These are phyloP conservation scores for Homarus americanus DNA, from an alignment of 1,140 invertebrate species.

Conservation along the genomic window DNA sequence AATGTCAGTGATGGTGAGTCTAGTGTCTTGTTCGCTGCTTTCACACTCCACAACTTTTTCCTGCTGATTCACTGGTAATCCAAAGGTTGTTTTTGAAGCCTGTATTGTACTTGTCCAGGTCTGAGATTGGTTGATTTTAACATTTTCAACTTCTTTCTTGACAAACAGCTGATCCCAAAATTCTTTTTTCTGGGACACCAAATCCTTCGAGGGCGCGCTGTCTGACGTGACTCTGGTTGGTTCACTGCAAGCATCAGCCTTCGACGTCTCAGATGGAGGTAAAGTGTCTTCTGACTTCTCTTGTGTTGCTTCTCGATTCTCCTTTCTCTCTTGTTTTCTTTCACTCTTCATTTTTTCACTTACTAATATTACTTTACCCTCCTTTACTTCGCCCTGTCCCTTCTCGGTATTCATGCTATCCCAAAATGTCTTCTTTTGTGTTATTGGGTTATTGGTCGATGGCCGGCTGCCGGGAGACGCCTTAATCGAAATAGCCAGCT, in stretches of 20 bases:
- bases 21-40: neutral
- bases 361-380: neutral
- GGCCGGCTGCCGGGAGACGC: neutral
- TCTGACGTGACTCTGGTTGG: neutral
- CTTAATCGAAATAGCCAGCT: neutral
- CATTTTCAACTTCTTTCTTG: neutral
- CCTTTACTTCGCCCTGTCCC: neutral
- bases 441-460: neutral
- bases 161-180: constrained; percentile 27
- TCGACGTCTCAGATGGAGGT: neutral
- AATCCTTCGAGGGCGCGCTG: neutral
- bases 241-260: neutral
- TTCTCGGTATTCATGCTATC: constrained; percentile 20
- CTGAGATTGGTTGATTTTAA: neutral
- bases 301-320: neutral
- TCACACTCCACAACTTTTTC: neutral
- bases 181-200: constrained; percentile 16
- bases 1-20: neutral
- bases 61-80: neutral
- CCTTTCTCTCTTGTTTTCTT: neutral
- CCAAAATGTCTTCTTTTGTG: constrained; percentile 44
- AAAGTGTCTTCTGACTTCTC: neutral
- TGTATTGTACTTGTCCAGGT: neutral
- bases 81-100: neutral
- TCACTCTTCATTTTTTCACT: neutral